phyloP scores from a whole-genome alignment of 2,888 invertebrate species.

The Amblyteles armatorius region DNA sequence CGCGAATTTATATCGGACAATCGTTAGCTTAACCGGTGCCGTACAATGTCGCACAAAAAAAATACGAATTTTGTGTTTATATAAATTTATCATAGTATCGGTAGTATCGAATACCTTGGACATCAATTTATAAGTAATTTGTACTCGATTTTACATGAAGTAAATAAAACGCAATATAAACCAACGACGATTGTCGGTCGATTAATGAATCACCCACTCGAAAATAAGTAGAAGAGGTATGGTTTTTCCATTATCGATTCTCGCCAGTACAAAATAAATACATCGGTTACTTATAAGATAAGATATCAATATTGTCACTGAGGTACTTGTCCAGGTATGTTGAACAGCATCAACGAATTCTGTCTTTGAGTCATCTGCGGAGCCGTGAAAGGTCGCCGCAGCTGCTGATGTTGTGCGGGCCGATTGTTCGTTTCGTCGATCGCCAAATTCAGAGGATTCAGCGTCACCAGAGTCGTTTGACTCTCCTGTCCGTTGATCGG shows the following conservation, averaged over 20 bases:
- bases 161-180: slow-evolving; percentile 54
- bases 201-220: background rate
- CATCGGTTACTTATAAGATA: slow-evolving; percentile 53
- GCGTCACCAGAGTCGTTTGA: slow-evolving; percentile 69
- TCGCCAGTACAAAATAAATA: slow-evolving; percentile 66
- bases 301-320: slow-evolving; percentile 64
- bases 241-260: slow-evolving; percentile 37
- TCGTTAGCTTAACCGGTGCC: slow-evolving; percentile 25
- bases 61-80: slow-evolving; percentile 16
- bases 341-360: slow-evolving; percentile 69
- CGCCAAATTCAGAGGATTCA: slow-evolving; percentile 70
- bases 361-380: slow-evolving; percentile 72
- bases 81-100: slow-evolving; percentile 29
- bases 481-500: slow-evolving; percentile 64
- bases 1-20: background rate
- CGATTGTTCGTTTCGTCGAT: slow-evolving; percentile 40
- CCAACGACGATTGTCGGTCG: background rate
- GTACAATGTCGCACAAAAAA: slow-evolving; percentile 29
- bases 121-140: slow-evolving; percentile 49
- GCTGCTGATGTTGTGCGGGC: slow-evolving; percentile 52
- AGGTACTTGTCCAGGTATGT: slow-evolving; percentile 78
- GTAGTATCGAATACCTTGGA: slow-evolving; percentile 9
- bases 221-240: background rate
- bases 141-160: slow-evolving; percentile 51
- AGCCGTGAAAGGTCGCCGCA: slow-evolving; percentile 77